Evolutionary conservation across 1,140 invertebrate genomes (phyloP).

Genomic region (honey bee (Apis mellifera)): DNA sequence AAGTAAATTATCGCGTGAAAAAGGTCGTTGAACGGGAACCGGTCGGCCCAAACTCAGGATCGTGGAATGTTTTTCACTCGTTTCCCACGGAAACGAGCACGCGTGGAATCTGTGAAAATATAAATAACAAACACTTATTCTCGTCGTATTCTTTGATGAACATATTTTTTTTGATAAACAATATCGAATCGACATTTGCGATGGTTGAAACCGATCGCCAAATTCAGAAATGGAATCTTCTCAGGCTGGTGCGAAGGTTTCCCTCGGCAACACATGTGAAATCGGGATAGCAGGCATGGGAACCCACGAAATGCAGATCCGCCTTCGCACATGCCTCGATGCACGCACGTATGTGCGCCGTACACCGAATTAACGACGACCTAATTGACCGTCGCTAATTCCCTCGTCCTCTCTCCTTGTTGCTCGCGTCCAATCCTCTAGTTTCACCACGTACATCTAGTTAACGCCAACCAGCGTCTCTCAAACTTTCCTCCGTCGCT

Average conservation of each 20-base stretch:
- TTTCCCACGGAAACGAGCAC: too few species aligned
- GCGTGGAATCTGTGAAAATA: too few species aligned
- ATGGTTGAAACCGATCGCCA: neutral
- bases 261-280: slow-evolving; percentile 60
- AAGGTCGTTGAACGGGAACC: too few species aligned
- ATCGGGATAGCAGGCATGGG: slow-evolving; percentile 58
- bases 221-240: slow-evolving; percentile 31
- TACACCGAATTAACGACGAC: slow-evolving; percentile 55
- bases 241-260: slow-evolving; percentile 6
- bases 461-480: slow-evolving; percentile 23
- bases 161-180: too few species aligned
- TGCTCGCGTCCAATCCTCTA: neutral
- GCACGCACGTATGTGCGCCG: slow-evolving; percentile 14
- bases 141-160: too few species aligned
- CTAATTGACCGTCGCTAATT: slow-evolving; percentile 66
- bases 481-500: slow-evolving; percentile 12
- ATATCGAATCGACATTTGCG: too few species aligned
- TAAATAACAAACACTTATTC: too few species aligned
- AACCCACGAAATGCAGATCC: slow-evolving; percentile 64
- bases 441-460: slow-evolving; percentile 27
- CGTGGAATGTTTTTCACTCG: too few species aligned
- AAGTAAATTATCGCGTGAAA: too few species aligned
- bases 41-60: too few species aligned
- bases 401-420: slow-evolving; percentile 17
- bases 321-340: slow-evolving; percentile 57